A percentile compares a stretch with the other conserved stretches of the same genome.
Conservation (phyloP, 2,888 invertebrate genomes). For the Ophion slaviceki region DNA sequence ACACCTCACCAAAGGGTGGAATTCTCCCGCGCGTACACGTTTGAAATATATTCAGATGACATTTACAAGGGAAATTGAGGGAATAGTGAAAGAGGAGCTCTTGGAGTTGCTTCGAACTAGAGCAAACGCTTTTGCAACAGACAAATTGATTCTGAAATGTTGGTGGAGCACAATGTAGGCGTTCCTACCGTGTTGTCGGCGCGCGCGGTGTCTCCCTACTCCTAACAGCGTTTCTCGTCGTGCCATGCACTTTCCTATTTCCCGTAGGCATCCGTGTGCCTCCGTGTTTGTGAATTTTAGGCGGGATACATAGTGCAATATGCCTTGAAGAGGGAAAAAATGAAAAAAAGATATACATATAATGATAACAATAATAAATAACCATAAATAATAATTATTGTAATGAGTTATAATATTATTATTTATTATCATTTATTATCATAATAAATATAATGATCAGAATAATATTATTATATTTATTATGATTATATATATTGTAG, state of each 20-base stretch:
- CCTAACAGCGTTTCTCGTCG: background rate
- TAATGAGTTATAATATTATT: no score
- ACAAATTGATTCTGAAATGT: slow-evolving; percentile 82
- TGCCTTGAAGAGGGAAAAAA: background rate
- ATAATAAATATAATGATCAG: no score
- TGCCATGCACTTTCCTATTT: background rate
- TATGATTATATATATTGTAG: no score
- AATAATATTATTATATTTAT: no score
- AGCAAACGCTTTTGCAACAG: slow-evolving; percentile 73
- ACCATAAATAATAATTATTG: no score
- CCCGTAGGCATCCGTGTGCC: background rate
- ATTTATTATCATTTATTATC: no score
- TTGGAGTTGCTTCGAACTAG: slow-evolving; percentile 66
- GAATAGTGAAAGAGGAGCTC: slow-evolving; percentile 73
- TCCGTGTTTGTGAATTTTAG: background rate
- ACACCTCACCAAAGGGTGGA: background rate
- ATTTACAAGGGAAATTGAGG: slow-evolving; percentile 82
- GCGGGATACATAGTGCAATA: background rate
- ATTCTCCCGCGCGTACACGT: slow-evolving; percentile 30
- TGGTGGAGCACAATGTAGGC: slow-evolving; percentile 63
- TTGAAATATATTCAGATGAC: slow-evolving; percentile 79
- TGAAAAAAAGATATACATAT: no score
- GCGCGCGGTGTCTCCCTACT: background rate
- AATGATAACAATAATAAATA: no score
- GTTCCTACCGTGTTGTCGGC: slow-evolving; percentile 33